Conservation (phyloP, 1,140 invertebrate genomes). For the Conus betulinus region DNA sequence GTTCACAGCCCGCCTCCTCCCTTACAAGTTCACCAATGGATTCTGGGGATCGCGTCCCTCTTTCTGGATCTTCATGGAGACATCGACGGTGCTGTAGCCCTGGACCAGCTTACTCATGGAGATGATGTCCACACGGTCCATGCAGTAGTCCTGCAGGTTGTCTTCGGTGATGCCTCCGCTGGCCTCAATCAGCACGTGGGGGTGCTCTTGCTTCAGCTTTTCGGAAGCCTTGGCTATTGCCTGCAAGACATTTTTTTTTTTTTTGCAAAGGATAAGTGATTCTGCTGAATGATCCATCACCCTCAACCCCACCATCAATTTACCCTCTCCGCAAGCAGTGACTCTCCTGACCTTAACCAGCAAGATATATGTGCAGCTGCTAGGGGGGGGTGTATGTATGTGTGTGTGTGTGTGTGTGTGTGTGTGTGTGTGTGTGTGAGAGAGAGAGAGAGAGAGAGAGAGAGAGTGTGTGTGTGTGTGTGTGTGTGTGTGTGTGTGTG, state of each 20-base stretch:
- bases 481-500: too few relatives aligned
- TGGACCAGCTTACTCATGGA: constrained; percentile 76
- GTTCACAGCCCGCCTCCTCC: neutral
- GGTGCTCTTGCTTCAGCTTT: constrained; percentile 70
- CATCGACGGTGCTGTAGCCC: constrained; percentile 75
- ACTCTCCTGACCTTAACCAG: too few relatives aligned
- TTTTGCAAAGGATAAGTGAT: too few relatives aligned
- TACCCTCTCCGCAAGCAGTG: too few relatives aligned
- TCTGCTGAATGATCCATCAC: too few relatives aligned
- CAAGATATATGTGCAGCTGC: too few relatives aligned
- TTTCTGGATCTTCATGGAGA: constrained; percentile 76
- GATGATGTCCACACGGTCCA: constrained; percentile 74
- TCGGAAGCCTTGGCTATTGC: constrained; percentile 62
- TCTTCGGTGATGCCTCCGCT: constrained; percentile 75
- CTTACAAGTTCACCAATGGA: constrained; percentile 56
- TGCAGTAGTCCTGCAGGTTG: constrained; percentile 69
- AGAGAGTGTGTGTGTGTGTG: too few relatives aligned
- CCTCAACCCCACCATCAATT: too few relatives aligned
- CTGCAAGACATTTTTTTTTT: constrained; percentile 48
- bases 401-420: too few relatives aligned
- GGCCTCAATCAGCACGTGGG: constrained; percentile 73
- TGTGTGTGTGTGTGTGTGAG: too few relatives aligned
- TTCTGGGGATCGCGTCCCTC: constrained; percentile 68
- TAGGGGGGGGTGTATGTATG: too few relatives aligned
- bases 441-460: too few relatives aligned